Percentiles rank a stretch among this genome's conserved stretches.
These are phyloP conservation scores for Chymomyza caudatula DNA, from an alignment of 2,888 invertebrate genomes.

Conservation along the genomic window DNA sequence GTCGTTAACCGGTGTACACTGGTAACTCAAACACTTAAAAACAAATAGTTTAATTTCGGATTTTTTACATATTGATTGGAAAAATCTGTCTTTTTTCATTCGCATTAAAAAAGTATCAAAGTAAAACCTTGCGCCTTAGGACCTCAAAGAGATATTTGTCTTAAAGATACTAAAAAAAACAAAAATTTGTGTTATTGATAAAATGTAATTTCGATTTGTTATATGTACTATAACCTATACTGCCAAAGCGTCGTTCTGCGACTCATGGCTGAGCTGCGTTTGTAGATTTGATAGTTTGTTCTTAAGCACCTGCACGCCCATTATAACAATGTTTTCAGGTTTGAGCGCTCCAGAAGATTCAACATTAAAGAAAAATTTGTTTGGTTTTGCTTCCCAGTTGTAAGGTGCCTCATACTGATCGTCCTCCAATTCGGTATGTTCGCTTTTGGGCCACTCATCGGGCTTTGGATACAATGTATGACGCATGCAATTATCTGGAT, in stretches of 20 bases:
- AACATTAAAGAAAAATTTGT: slow-evolving; percentile 97
- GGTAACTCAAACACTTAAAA: no score
- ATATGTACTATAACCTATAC: slow-evolving; percentile 51
- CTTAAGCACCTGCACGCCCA: slow-evolving; percentile 95
- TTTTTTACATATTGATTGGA: no score
- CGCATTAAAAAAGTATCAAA: no score
- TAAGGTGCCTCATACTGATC: slow-evolving; percentile 95
- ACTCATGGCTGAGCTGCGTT: slow-evolving; percentile 92
- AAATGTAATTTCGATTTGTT: background rate
- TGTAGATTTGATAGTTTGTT: slow-evolving; percentile 97
- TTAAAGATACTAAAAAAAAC: no score
- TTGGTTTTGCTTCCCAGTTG: slow-evolving; percentile 96
- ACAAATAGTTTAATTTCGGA: no score
- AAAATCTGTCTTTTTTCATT: no score
- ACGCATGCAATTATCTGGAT: slow-evolving; percentile 97
- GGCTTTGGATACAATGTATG: slow-evolving; percentile 97
- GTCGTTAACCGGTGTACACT: no score
- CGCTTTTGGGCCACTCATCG: slow-evolving; percentile 99
- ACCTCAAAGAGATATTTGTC: no score
- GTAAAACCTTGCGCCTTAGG: no score
- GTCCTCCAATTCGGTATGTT: slow-evolving; percentile 95
- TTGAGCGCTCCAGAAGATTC: slow-evolving; percentile 96
- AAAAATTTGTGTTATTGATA: no score
- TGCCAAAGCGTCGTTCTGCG: slow-evolving; percentile 89
- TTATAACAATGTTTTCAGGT: slow-evolving; percentile 97